These are phyloP conservation scores for Lepilemur ruficaudatus DNA, from an alignment of 2,797 vertebrate species.

Conservation along the genomic window DNA sequence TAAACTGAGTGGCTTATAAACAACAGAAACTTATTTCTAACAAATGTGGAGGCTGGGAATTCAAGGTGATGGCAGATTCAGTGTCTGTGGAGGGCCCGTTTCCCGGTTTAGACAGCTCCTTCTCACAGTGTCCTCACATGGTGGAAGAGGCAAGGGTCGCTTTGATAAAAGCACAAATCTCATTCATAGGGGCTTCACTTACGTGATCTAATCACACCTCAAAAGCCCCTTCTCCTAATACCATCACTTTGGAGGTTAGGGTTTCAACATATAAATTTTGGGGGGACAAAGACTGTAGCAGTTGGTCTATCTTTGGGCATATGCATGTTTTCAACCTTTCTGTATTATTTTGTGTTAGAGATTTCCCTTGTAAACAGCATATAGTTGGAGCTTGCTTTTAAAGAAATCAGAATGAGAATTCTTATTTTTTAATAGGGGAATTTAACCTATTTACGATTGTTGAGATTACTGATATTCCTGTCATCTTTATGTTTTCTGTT, in stretches of 20 bases:
- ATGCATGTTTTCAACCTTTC: not conserved
- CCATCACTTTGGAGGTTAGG: not conserved
- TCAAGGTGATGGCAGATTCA: not conserved
- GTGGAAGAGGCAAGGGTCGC: not conserved
- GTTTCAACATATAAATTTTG: not conserved
- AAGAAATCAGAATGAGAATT: not conserved
- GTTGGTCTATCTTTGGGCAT: not conserved
- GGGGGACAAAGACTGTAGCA: not conserved
- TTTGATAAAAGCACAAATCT: not conserved
- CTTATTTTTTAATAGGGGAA: slow-evolving; percentile 13
- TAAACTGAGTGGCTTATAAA: not conserved
- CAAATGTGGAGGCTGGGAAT: not conserved
- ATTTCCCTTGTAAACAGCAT: not conserved
- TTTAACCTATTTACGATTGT: not conserved
- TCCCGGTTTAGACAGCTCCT: not conserved
- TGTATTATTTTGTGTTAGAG: not conserved
- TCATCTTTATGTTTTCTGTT: not conserved
- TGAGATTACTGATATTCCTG: not conserved
- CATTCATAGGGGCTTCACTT: not conserved
- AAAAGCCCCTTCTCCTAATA: not conserved
- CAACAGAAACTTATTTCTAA: not conserved
- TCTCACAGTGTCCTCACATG: not conserved
- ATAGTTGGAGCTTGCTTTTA: not conserved
- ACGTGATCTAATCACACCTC: not conserved
- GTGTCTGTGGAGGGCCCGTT: not conserved